phyloP scores from a whole-genome alignment of 2,797 vertebrate species.

The Hydrolagus colliei region DNA sequence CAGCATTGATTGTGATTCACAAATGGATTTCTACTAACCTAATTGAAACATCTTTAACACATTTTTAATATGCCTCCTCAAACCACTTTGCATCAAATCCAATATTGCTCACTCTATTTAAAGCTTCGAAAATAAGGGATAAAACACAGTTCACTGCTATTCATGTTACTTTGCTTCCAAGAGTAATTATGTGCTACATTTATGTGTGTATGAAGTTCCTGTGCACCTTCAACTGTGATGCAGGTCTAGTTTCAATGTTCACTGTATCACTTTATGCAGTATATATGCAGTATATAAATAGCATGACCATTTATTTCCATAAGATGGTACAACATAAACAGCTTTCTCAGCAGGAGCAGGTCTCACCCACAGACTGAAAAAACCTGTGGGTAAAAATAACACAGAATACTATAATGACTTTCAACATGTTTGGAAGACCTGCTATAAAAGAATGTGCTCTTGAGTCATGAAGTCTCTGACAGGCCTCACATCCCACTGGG shows the following conservation, averaged over 20 bases:
- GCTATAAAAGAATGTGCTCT: not conserved
- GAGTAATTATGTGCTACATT: not conserved
- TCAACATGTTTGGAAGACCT: constrained; percentile 7
- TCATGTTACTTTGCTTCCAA: not conserved
- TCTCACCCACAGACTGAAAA: not conserved
- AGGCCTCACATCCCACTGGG: constrained; percentile 42
- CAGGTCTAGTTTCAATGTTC: not conserved
- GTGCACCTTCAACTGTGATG: not conserved
- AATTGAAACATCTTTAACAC: not conserved
- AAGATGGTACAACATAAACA: not conserved
- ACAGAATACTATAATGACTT: constrained; percentile 5
- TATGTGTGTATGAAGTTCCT: not conserved
- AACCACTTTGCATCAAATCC: not conserved
- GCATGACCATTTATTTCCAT: not conserved
- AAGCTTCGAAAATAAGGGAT: not conserved
- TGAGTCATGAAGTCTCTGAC: not conserved
- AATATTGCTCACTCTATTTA: not conserved
- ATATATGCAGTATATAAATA: not conserved
- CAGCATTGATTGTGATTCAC: not conserved
- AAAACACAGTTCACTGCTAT: not conserved
- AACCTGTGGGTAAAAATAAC: constrained; percentile 8
- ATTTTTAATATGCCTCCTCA: not conserved
- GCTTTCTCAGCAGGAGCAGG: not conserved
- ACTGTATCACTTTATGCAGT: not conserved
- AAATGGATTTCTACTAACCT: not conserved